Evolutionary conservation across 2,888 invertebrate species (phyloP), one percentile per base, ranked within the genome.

Genomic region (Caenorhabditis japonica): DNA sequence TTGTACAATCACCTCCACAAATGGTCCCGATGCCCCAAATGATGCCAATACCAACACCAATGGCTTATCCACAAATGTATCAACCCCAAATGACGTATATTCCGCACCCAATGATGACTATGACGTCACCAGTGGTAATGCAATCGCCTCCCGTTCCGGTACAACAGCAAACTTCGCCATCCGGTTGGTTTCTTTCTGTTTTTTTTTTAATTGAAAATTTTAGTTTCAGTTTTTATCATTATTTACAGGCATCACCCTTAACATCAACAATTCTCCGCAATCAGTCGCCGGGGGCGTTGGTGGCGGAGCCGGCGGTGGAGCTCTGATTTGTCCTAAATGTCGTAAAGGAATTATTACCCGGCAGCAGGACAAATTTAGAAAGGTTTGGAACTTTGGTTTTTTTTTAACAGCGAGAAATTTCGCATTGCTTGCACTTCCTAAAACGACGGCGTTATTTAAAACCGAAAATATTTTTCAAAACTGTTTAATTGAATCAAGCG

Each of bases 291-390:
- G 47, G 5, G 21, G 25, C 15, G 51, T 15, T 4, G 19, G 33
- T 2, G 43, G 3, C 2, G 41, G 55, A 25, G 17, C 27, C 3
- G 46, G 33, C 0, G 21, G 33, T 13, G 49, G 49, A 12, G 56
- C 58, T 4, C 51, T 73, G 23, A 27, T 73, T 8, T 73, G 72
- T 43, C 72, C 72, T 30, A 73, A 66, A 25, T 73, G 72, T 51
- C 72, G 72, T 17, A 59, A 51, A 27, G 72, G 72, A 38, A 73
- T 73, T 25, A 43, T 73, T 34, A 66, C 59, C 15, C 39, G 72
- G 36, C 7, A 64, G 23, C 66, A 73, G 34, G 64, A 52, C 25
- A 44, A 23, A 17, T 34, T 43, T 8, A 44, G 71, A 59, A 59
- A 60, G 39, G 72, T 73, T 34, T 17, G 43, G 17, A 17, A 38